phyloP scores from a whole-genome alignment of 2,888 invertebrate genomes.

The Pristionchus fissidentatus region DNA sequence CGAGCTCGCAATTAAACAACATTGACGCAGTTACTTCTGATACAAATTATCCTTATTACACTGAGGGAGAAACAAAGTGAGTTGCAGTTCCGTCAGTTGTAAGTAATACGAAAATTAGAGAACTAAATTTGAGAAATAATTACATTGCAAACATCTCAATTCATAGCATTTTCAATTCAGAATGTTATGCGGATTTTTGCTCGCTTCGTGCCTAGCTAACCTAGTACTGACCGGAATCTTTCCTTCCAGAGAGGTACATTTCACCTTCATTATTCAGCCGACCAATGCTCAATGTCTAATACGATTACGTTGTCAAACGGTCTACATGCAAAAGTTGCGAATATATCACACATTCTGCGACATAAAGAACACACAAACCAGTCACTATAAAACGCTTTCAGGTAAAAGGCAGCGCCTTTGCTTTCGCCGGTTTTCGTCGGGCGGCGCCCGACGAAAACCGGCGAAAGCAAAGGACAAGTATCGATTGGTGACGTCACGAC shows the following conservation, averaged over 20 bases:
- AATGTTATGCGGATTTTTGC: not conserved
- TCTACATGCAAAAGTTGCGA: too few relatives aligned
- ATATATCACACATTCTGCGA: not conserved
- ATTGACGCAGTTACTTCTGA: not conserved
- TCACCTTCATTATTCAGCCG: not conserved
- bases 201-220: not conserved
- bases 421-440: too few relatives aligned
- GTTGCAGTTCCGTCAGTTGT: not conserved
- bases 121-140: too few relatives aligned
- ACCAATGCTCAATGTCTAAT: not conserved
- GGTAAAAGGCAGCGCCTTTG: not conserved
- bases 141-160: too few relatives aligned
- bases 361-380: not conserved
- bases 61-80: not conserved
- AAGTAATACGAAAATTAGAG: not conserved
- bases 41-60: constrained; percentile 1
- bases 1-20: not conserved
- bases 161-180: too few relatives aligned
- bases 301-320: not conserved
- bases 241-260: constrained; percentile 24
- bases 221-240: not conserved
- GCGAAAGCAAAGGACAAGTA: too few relatives aligned
- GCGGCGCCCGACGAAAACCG: too few relatives aligned
- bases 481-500: constrained; percentile 34
- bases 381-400: not conserved